Evolutionary conservation across 2,113 vertebrate genomes (phyloP), one percentile per base, ranked within the genome.

Genomic region (Rissa tridactyla): DNA sequence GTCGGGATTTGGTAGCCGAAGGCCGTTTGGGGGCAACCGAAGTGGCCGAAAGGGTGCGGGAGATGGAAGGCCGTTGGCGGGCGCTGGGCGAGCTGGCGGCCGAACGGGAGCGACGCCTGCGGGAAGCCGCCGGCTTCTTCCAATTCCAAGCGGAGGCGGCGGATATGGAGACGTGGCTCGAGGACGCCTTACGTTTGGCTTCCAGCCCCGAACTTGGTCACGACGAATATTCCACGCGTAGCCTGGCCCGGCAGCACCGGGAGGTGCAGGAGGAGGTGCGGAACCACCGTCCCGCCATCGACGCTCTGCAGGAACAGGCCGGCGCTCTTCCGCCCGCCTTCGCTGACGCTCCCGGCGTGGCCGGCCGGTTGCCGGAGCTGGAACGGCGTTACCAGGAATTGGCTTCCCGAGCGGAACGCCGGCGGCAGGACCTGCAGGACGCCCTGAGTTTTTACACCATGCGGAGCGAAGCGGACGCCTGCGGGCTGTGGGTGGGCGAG

Each of bases 391-490:
- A 99, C 30, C 96, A 97, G 88, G 99, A 99, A 83, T 94, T 99
- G 96, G 97, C 97, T 91, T 96, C 95, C 15, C 95, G 98, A 77
- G 99, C 99, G 0, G 98, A 97, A 9, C 94, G 97, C 26, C 98
- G 99, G 5, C 98, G 98, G 0, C 97, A 96, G 84, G 98, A 99
- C 34, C 97, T 99, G 97, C 98, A 99, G 92, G 99, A 99, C 0
- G 99, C 98, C 4, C 97, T 99, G 89, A 98, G 98, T 0, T 95
- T 99, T 34, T 99, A 99, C 96, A 99, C 99, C 95, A 99, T 99
- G 99, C 99, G 99, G 90, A 99, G 99, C 26, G 99, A 99, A 96
- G 99, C 99, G 0, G 98, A 98, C 8, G 99, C 99, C 93, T 99
- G 99, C 42, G 98, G 98, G 87, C 98, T 99, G 34, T 99, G 99